A percentile compares a stretch with the other conserved stretches of the same genome.
Evolutionary conservation across 2,888 invertebrate genomes (phyloP).

Genomic region (Strigamia transsilvanica): DNA sequence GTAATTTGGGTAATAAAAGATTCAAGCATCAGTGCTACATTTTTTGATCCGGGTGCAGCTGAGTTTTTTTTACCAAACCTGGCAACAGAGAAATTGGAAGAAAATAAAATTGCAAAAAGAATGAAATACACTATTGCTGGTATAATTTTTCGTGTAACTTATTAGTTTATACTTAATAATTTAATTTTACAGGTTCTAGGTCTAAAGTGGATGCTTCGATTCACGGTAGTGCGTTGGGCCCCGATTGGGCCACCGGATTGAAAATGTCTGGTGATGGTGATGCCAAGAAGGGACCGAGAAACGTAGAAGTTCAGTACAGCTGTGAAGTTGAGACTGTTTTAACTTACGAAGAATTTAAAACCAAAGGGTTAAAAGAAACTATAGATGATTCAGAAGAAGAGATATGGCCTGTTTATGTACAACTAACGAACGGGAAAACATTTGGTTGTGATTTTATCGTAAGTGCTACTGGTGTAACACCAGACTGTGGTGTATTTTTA

Average conservation of each 20-base stretch:
- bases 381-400: constrained; percentile 51
- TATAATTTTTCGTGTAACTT: constrained; percentile 22
- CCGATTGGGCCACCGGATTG: constrained; percentile 89
- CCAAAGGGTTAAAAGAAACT: constrained; percentile 59
- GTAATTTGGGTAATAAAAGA: constrained; percentile 95
- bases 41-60: constrained; percentile 95
- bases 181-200: neutral
- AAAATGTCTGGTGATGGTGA: constrained; percentile 69
- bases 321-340: constrained; percentile 58
- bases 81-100: constrained; percentile 57
- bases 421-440: constrained; percentile 75
- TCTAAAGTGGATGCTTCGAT: constrained; percentile 20
- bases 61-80: constrained; percentile 79
- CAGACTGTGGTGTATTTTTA: constrained; percentile 60
- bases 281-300: neutral
- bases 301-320: constrained; percentile 29
- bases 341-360: constrained; percentile 59
- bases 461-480: constrained; percentile 91
- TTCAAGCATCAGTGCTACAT: constrained; percentile 89
- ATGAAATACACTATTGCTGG: constrained; percentile 70
- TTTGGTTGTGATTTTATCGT: constrained; percentile 88
- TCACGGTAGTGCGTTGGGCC: constrained; percentile 89
- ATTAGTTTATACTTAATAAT: neutral
- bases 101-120: constrained; percentile 66
- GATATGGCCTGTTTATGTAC: constrained; percentile 75